Percentiles rank a stretch among this genome's conserved stretches.
phyloP scores from a whole-genome alignment of 2,888 invertebrate species.

The Blastobasis adustella region DNA sequence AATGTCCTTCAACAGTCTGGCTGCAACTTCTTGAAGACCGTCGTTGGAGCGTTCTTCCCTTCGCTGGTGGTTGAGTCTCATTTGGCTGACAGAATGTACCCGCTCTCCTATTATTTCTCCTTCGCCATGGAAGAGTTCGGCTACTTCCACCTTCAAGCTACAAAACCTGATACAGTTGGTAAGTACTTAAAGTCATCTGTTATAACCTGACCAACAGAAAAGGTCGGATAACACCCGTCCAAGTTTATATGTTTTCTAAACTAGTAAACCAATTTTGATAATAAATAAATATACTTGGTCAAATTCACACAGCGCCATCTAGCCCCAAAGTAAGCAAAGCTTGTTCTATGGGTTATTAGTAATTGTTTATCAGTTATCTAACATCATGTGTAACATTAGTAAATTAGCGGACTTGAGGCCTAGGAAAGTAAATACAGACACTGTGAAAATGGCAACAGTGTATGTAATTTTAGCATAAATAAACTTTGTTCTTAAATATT shows the following conservation, averaged over 20 bases:
- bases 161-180: conserved; percentile 93
- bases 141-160: conserved; percentile 84
- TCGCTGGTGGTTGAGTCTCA: conserved; percentile 65
- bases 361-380: too few relatives aligned
- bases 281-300: too few relatives aligned
- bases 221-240: neutral
- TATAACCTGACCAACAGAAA: neutral
- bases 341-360: neutral
- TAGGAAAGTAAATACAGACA: too few relatives aligned
- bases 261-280: too few relatives aligned
- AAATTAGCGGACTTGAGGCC: too few relatives aligned
- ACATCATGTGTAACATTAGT: too few relatives aligned
- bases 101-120: conserved; percentile 34
- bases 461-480: too few relatives aligned
- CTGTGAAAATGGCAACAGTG: too few relatives aligned
- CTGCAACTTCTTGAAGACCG: conserved; percentile 22
- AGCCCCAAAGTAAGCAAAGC: neutral
- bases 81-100: conserved; percentile 65
- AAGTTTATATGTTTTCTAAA: too few relatives aligned
- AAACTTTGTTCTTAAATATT: too few relatives aligned
- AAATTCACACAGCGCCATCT: too few relatives aligned
- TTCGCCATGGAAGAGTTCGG: conserved; percentile 42
- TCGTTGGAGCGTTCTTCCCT: conserved; percentile 65
- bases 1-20: conserved; percentile 21
- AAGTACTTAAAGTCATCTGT: conserved; percentile 18